Evolutionary conservation across 2,888 invertebrate species (phyloP), one percentile per base, ranked within the genome.

Genomic region (Itoplectis maculator): DNA sequence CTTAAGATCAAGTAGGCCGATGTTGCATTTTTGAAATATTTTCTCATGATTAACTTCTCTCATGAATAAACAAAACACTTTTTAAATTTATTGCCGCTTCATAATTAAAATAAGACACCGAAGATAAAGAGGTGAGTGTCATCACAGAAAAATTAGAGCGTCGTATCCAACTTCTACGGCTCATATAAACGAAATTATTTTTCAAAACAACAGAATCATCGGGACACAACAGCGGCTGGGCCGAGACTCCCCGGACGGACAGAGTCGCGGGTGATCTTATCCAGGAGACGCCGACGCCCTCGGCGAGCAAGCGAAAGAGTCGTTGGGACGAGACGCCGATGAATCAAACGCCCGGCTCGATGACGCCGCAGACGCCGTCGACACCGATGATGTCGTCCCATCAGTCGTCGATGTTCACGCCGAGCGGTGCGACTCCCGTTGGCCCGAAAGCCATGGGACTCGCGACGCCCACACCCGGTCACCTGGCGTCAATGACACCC

Each of bases 261-360:
- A 95, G 99, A 75, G 96, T 96, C 3, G 95, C 95, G 0, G 96
- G 95, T 11, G 97, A 97, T 89, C 94, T 96, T 15, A 97, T 97
- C 70, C 96, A 98, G 89, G 98, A 98, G 93, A 98, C 98, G 0
- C 98, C 99, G 0, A 99, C 99, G 0, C 98, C 99, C 0, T 97
- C 98, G 42, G 96, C 97, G 0, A 98, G 98, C 72, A 99, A 99
- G 93, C 95, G 99, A 0, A 95, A 99, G 75, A 98, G 99, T 78
- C 96, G 99, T 83, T 99, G 99, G 99, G 99, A 99, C 93, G 99
- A 99, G 93, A 99, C 99, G 0, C 99, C 99, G 0, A 96, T 96
- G 2, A 95, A 95, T 35, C 95, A 95, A 89, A 95, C 95, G 0
- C 95, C 95, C 0, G 95, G 95, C 13, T 94, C 94, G 0, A 94